Base-by-base conservation (phyloP, 2,113 vertebrate species). In the Rana temporaria region DNA sequence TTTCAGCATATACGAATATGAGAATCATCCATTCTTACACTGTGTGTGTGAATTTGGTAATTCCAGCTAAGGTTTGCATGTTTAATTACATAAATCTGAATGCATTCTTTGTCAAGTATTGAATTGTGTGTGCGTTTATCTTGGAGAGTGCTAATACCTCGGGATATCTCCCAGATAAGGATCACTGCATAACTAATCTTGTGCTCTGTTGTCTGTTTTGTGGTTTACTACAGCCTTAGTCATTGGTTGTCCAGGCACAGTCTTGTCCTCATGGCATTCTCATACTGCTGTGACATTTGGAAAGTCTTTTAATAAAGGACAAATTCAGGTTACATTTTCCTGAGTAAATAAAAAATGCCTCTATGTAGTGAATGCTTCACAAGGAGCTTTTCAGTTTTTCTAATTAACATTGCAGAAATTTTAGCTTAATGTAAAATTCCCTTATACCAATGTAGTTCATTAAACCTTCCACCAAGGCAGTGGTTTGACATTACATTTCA, bases 111-210 rank as follows among this genome's bases (percentile, higher is more conserved):
- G 22, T 38, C 22, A 57, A 72, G 57, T n/a, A 62, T 62, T 22
- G 30, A n/a, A 63, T 24, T 24, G 1, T 63, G 20, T 63, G 11
- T 24, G 60, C 60, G 14, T 62, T 14, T n/a, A 6, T 56, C 56
- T 20, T 59, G 18, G 26, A 18, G 20, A 19, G 18, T 15, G 22
- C n/a, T 38, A 38, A 38, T 62, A 62, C 59, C 60, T 32, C 7
- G 22, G 72, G 32, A 75, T 32, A 22, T 75, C 1, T 42, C 42
- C 72, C 72, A 62, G 32, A 75, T 62, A 18, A 62, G n/a, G 71
- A 60, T 74, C 71, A 75, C 56, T 75, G 32, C 32, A 75, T 75
- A 62, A 62, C 20, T 75, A 22, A 75, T 75, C 56, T 62, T 75
- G 19, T 62, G 32, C n/a, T 62, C 56, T 22, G 30, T 75, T 30